Evolutionary conservation across 2,888 invertebrate species (phyloP).

Genomic region (Drosophila melanocephala): DNA sequence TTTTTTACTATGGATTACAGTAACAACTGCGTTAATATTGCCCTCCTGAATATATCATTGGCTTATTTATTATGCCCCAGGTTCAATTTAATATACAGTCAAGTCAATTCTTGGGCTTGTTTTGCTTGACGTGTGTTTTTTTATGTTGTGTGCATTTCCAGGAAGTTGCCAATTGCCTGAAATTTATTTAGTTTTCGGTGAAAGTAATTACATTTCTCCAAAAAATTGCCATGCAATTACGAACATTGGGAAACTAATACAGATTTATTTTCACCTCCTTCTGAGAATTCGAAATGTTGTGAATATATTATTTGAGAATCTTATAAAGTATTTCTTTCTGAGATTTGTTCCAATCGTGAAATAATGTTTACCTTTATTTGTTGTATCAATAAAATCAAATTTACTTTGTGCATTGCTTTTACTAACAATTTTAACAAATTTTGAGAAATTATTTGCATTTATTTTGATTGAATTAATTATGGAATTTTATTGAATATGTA

Average conservation of each 20-base stretch:
- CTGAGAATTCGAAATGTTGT: background rate
- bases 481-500: background rate
- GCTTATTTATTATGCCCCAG: conserved; percentile 32
- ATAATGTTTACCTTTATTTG: background rate
- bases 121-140: background rate
- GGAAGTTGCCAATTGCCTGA: background rate
- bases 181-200: background rate
- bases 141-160: background rate
- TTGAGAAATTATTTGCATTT: fast-evolving
- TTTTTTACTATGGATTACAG: background rate
- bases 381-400: background rate
- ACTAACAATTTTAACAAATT: background rate
- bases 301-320: background rate
- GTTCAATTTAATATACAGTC: conserved; percentile 31
- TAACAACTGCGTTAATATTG: background rate
- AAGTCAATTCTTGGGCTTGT: background rate
- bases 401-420: background rate
- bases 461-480: background rate
- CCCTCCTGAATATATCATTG: conserved; percentile 17
- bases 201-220: background rate
- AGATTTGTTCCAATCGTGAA: background rate
- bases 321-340: background rate
- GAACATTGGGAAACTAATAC: background rate
- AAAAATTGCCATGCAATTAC: background rate
- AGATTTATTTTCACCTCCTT: background rate